These are phyloP conservation scores for Platysternon megacephalum DNA, from an alignment of 2,113 vertebrate genomes.

Conservation along the genomic window DNA sequence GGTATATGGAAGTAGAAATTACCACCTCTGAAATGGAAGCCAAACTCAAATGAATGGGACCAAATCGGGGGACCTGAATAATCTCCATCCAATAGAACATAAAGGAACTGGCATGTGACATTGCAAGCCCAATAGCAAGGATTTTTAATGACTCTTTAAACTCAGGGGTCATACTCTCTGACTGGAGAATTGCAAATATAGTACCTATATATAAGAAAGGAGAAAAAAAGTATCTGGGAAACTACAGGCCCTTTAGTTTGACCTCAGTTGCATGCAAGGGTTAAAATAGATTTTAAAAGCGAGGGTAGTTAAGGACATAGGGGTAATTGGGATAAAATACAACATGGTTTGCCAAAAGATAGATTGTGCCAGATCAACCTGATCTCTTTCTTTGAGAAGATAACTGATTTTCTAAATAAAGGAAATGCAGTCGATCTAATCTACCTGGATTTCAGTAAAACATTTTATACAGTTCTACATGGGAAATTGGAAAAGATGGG, in stretches of 20 bases:
- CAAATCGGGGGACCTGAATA: not conserved
- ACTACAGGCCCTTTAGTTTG: not conserved
- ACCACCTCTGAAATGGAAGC: not conserved
- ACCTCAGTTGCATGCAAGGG: not conserved
- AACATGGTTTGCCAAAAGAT: not conserved
- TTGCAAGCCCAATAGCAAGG: not conserved
- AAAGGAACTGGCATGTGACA: not conserved
- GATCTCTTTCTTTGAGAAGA: not conserved
- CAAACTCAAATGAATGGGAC: not conserved
- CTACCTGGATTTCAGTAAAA: not conserved
- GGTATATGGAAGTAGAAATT: not conserved
- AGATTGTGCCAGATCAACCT: not conserved
- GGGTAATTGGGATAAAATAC: not conserved
- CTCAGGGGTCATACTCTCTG: not conserved
- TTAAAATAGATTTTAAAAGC: not conserved
- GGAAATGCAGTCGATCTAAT: too few relatives aligned
- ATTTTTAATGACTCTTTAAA: not conserved
- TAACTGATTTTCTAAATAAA: not conserved
- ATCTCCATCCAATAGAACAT: not conserved
- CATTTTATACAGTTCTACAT: not conserved
- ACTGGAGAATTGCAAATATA: not conserved
- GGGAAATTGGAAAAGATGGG: not conserved
- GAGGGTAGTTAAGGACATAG: not conserved
- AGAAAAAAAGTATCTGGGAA: not conserved
- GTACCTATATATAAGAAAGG: not conserved